These are phyloP conservation scores for Protobothrops flavoviridis DNA, from an alignment of 2,113 vertebrate genomes.

Conservation along the genomic window DNA sequence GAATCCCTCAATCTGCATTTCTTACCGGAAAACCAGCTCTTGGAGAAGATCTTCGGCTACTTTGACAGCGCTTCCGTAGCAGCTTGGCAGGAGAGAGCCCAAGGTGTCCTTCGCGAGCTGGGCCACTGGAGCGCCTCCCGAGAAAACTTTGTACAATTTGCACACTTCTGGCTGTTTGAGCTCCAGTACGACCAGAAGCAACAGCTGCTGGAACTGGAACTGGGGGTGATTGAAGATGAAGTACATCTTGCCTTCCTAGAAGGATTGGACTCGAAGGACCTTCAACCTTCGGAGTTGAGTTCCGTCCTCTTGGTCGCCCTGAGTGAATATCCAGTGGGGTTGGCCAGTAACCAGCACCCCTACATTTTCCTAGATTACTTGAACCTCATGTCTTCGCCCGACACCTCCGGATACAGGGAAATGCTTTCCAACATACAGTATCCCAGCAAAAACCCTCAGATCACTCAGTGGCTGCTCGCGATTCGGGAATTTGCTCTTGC, in stretches of 20 bases:
- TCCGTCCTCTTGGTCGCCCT: conserved; percentile 4
- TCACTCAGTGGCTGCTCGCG: conserved; percentile 40
- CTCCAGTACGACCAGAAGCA: neutral
- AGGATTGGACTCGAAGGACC: neutral
- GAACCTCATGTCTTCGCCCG: conserved; percentile 43
- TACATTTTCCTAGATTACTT: conserved; percentile 26
- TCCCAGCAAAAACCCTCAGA: conserved; percentile 31
- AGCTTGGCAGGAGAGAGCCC: conserved; percentile 40
- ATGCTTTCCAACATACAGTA: conserved; percentile 40
- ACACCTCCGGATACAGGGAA: conserved; percentile 38
- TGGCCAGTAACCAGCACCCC: conserved; percentile 23
- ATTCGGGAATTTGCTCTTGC: conserved; percentile 55
- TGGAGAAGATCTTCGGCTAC: neutral
- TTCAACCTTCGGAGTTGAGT: conserved; percentile 2
- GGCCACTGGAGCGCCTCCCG: neutral
- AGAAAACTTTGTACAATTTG: conserved; percentile 49
- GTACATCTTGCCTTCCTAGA: conserved; percentile 23
- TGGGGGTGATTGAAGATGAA: conserved; percentile 28
- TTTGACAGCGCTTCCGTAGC: neutral
- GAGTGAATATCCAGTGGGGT: neutral
- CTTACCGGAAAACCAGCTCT: conserved; percentile 20
- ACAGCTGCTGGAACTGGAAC: conserved; percentile 42
- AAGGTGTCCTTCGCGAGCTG: conserved; percentile 5
- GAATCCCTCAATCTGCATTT: conserved; percentile 30
- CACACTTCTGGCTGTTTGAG: conserved; percentile 53